Conservation (phyloP, 2,113 vertebrate genomes). For the Oriolus oriolus region DNA sequence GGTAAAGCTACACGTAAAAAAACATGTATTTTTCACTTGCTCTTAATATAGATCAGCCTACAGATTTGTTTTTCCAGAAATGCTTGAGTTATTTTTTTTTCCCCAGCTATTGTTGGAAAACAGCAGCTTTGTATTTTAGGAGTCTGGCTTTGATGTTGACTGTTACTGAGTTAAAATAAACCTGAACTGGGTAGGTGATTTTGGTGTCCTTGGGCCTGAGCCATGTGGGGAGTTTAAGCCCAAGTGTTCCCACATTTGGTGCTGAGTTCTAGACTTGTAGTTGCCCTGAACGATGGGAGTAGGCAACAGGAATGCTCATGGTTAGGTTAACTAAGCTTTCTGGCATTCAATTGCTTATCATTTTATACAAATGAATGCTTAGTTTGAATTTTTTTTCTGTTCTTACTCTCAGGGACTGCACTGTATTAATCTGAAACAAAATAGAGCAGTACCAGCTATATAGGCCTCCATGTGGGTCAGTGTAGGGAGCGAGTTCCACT, state of each 20-base stretch:
- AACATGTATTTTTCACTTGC: neutral
- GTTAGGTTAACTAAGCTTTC: neutral
- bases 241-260: neutral
- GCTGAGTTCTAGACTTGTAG: neutral
- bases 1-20: neutral
- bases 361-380: neutral
- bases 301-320: neutral
- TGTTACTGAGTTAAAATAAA: neutral
- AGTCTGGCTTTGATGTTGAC: neutral
- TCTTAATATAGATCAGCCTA: conserved; percentile 15
- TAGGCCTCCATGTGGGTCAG: neutral
- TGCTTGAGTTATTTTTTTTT: neutral
- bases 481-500: neutral
- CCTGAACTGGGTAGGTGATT: neutral
- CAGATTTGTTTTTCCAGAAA: conserved; percentile 31
- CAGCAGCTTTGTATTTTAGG: conserved; percentile 4
- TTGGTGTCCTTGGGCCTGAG: neutral
- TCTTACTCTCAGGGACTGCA: neutral
- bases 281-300: neutral
- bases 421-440: neutral
- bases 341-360: neutral
- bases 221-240: neutral
- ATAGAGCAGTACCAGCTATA: neutral
- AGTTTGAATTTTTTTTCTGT: neutral
- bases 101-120: neutral